These are phyloP conservation scores for Cephus spinipes DNA, from an alignment of 2,888 invertebrate genomes.

Conservation along the genomic window DNA sequence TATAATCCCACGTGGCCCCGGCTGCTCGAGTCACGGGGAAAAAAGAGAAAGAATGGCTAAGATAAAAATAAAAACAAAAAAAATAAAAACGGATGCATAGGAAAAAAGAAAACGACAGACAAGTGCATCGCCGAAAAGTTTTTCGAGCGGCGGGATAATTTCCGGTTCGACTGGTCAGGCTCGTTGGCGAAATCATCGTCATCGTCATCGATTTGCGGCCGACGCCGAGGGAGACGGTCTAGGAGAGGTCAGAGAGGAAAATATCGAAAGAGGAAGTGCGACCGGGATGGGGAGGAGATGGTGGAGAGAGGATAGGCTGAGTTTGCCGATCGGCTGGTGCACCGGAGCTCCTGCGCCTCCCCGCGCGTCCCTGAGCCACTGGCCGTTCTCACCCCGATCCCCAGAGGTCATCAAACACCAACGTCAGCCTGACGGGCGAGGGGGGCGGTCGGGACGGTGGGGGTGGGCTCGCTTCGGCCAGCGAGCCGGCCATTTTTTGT, in stretches of 20 bases:
- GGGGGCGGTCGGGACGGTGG: slow-evolving; percentile 24
- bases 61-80: background rate
- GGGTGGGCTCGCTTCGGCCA: slow-evolving; percentile 54
- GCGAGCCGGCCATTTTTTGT: slow-evolving; percentile 65
- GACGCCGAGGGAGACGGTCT: background rate
- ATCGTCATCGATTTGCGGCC: slow-evolving; percentile 32
- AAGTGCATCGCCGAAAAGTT: slow-evolving; percentile 11
- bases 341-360: slow-evolving; percentile 19
- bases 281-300: background rate
- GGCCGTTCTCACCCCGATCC: slow-evolving; percentile 22
- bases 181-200: slow-evolving; percentile 39
- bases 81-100: slow-evolving; percentile 1
- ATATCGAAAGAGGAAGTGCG: background rate
- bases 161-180: slow-evolving; percentile 17
- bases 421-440: slow-evolving; percentile 58
- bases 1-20: background rate
- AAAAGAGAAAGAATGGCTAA: background rate
- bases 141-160: slow-evolving; percentile 1
- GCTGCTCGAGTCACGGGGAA: background rate
- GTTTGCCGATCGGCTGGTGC: slow-evolving; percentile 24
- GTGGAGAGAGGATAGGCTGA: background rate
- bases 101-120: slow-evolving; percentile 42
- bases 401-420: slow-evolving; percentile 65
- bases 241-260: background rate
- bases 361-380: slow-evolving; percentile 25